Evolutionary conservation across 2,797 vertebrate species (phyloP), one percentile per base, ranked within the genome.

Genomic region (Lacerta agilis): DNA sequence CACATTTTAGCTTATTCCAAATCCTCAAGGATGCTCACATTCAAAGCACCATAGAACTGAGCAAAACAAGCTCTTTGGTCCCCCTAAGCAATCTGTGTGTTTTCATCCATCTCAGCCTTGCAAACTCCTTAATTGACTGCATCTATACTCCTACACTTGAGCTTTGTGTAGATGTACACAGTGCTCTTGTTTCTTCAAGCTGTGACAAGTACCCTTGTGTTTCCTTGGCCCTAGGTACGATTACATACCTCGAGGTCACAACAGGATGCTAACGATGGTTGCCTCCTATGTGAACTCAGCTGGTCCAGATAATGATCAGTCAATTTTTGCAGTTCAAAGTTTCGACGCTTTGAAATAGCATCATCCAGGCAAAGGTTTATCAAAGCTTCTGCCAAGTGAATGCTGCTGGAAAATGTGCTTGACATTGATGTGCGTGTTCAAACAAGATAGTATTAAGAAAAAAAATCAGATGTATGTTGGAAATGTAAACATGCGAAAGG

Each of bases 381-480:
- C 83, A 85, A 76, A 76, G 49, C 49, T 64, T 75, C 36, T 76
- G 72, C 72, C 55, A 76, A 41, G 25, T 2, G 29, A 85, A 76
- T n/a, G 36, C 11, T 5, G 5, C 49, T 11, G 27, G 23, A 76
- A 61, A 85, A 41, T 8, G 17, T 85, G 13, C 61, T 75, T 84
- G 71, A 41, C 36, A 41, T 18, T 85, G 71, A 75, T 29, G 15
- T 64, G 83, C 83, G 41, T 64, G 83, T 85, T 85, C 83, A 75
- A 75, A 76, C 83, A 75, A 85, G 71, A 64, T 64, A 36, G 20
- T 76, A 64, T 85, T 49, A 86, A 69, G n/a, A 49, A 36, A 79
- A 86, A 15, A 79, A 79, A 79, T 5, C 13, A 86, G 85, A 86
- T n/a, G n/a, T n/a, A n/a, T n/a, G n/a, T n/a, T n/a, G n/a, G n/a